Conservation (phyloP, 2,797 vertebrate genomes). For the Morus bassanus region DNA sequence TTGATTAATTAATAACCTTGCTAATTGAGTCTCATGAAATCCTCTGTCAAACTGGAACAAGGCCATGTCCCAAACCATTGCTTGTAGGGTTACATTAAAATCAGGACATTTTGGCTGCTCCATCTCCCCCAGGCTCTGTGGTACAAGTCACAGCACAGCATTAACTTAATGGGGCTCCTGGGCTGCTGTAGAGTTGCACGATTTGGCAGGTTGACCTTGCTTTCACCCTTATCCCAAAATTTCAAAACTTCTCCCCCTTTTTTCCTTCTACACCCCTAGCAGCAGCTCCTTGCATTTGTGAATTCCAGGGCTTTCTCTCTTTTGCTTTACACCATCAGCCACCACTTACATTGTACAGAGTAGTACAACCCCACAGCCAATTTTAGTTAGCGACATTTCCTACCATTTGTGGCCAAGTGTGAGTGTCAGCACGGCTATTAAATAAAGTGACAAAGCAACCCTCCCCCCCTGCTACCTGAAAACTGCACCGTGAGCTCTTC, state of each 20-base stretch:
- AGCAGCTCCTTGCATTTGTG: neutral
- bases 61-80: neutral
- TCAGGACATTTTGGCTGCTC: neutral
- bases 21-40: slow-evolving; percentile 43
- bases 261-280: neutral
- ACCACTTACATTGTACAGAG: fast-evolving
- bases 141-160: fast-evolving
- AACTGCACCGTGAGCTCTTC: neutral
- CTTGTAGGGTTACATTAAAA: neutral
- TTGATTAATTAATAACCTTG: slow-evolving; percentile 65
- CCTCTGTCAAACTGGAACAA: neutral
- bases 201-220: neutral
- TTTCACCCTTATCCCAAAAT: neutral
- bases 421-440: neutral
- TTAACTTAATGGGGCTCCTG: fast-evolving
- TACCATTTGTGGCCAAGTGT: neutral
- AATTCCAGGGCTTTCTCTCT: neutral
- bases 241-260: neutral
- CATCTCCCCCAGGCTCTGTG: fast-evolving
- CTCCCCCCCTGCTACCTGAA: neutral
- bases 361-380: neutral
- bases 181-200: neutral
- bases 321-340: neutral
- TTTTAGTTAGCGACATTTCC: neutral
- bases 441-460: neutral